These are phyloP conservation scores for Xiphias gladius DNA, from an alignment of 2,113 vertebrate species.

Conservation along the genomic window DNA sequence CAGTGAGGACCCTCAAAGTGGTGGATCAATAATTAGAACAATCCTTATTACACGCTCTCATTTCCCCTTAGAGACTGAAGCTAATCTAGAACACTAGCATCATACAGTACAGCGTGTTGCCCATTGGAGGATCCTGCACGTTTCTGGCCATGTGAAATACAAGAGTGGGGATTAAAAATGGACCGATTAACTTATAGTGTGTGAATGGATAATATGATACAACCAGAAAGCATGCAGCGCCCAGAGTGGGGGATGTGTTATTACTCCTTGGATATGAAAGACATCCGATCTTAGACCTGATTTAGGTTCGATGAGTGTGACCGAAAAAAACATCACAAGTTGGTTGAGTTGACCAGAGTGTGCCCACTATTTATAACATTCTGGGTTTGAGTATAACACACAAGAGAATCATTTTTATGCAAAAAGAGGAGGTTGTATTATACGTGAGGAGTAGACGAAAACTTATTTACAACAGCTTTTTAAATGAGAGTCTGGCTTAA, in stretches of 20 bases:
- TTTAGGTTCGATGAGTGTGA: not conserved
- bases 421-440: too few relatives aligned
- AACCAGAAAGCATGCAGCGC: too few relatives aligned
- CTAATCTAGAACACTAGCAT: conserved; percentile 73
- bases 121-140: conserved; percentile 21
- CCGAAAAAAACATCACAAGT: not conserved
- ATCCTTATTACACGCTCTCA: conserved; percentile 78
- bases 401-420: too few relatives aligned
- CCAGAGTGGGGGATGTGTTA: not conserved
- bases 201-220: not conserved
- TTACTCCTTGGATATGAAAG: not conserved
- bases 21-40: conserved; percentile 81
- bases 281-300: not conserved
- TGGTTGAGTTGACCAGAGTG: not conserved
- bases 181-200: not conserved
- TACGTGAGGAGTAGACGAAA: too few relatives aligned
- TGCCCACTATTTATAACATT: too few relatives aligned
- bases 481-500: too few relatives aligned
- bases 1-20: conserved; percentile 70
- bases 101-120: conserved; percentile 29
- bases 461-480: too few relatives aligned
- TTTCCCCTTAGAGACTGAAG: conserved; percentile 69
- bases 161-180: conserved; percentile 4
- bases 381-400: too few relatives aligned
- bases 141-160: conserved; percentile 32